Evolutionary conservation across 2,888 invertebrate genomes (phyloP), one percentile per base, ranked within the genome.

Genomic region (Carabus problematicus): DNA sequence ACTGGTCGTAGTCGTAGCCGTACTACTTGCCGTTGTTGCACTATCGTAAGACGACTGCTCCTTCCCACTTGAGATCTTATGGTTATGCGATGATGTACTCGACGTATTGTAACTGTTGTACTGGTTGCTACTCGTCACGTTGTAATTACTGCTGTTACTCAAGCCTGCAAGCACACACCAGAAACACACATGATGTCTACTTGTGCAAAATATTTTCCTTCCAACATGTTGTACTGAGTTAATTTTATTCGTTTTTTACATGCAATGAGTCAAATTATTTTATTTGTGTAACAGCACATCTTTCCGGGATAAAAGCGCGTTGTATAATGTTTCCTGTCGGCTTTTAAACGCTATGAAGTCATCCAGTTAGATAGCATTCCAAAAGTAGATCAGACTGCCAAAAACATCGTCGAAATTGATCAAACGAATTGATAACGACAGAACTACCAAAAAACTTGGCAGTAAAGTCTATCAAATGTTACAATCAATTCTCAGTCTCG

Each of bases 51-150:
- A 49, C 1, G 39, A 56, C 42, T 66, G 66, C n/a, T 66, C 66
- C 39, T 64, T 64, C 14, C 64, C 81, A 67, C 81, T 80, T 12
- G 73, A 75, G 12, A 80, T 72, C 73, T 81, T 81, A 72, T 79
- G 77, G 70, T 78, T 81, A 56, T 69, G 69, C 47, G 61, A 43
- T 29, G 40, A 19, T 11, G 67, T 71, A 66, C 74, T 76, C 56
- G 76, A 73, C 60, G 80, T 76, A 72, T 76, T 79, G 74, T 82
- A 82, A 72, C 77, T 82, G 72, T 80, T 82, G 73, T 82, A 82
- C 71, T 82, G 82, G 72, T 76, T 78, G 42, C 79, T 71, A 58
- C 72, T 74, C 40, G 76, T 76, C 47, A 77, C 73, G 18, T 79
- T 75, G 64, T 76, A 78, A 49, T 76, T 79, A 47, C 79, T 78